Evolutionary conservation across 2,113 vertebrate genomes (phyloP).

Genomic region (Sclerurus mexicanus): DNA sequence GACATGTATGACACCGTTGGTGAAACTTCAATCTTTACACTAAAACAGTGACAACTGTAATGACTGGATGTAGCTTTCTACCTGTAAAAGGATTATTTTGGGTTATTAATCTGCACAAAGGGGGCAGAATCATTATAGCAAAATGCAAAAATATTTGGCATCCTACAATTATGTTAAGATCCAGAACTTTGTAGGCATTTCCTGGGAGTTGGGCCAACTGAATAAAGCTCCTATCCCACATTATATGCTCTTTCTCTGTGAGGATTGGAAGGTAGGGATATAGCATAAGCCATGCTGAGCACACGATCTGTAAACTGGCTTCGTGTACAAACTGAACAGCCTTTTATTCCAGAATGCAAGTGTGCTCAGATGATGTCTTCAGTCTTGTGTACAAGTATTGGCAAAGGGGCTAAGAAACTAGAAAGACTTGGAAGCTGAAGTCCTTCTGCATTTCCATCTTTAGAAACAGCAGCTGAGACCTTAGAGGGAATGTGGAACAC

Average conservation of each 20-base stretch:
- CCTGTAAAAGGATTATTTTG: neutral
- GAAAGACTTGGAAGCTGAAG: neutral
- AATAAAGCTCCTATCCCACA: neutral
- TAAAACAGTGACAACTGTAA: neutral
- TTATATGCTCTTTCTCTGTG: neutral
- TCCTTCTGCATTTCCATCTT: neutral
- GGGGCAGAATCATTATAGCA: neutral
- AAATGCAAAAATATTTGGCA: neutral
- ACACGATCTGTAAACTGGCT: neutral
- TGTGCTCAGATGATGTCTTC: neutral
- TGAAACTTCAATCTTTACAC: neutral
- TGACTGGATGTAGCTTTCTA: neutral
- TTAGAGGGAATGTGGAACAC: neutral
- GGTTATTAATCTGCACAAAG: neutral
- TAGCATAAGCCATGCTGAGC: neutral
- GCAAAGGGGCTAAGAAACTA: neutral
- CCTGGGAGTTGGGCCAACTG: constrained; percentile 22
- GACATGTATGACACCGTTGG: neutral
- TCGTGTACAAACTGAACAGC: neutral
- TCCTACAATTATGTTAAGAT: neutral
- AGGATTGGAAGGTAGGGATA: neutral
- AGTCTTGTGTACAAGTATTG: neutral
- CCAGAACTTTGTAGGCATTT: constrained; percentile 14
- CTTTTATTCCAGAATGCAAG: neutral
- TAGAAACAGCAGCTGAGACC: constrained; percentile 41